Base-by-base conservation (phyloP, 2,113 vertebrate genomes). In the Calidris pygmaea region DNA sequence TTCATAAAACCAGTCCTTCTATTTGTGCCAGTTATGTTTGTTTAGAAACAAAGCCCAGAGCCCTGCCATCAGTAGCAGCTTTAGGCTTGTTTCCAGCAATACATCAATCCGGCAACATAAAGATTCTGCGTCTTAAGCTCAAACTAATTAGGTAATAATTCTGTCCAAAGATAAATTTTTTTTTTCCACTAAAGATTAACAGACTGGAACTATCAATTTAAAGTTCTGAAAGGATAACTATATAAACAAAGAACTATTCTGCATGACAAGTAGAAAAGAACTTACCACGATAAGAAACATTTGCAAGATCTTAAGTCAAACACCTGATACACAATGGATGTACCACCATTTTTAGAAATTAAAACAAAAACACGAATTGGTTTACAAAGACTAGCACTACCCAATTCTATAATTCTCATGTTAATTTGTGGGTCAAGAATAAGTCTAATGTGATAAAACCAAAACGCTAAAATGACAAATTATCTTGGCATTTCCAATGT, bases 241-340 rank as follows among this genome's bases (percentile, higher is more conserved):
- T 9, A 29, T 34, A 35, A 79, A 24, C 4, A 62, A 39, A 35
- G 12, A 59, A 26, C 16, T 6, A 1, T 53, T 90, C 24, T 18
- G 19, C 5, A 52, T 58, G 16, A 52, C 35, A 73, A 39, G 10
- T 22, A 73, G 35, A 48, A 72, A 77, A 56, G 14, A 48, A 11
- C 20, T 73, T 68, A 47, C 2, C 2, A 22, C 0, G 0, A 1
- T 34, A 58, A 45, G 52, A 78, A 89, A 29, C 9, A 35, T 22
- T 7, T 35, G 24, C 20, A 74, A 73, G 10, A 62, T 34, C 32
- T 34, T 32, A 41, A 68, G 10, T 62, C 6, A 77, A 89, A 70
- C 11, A 87, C 7, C 16, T 37, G 50, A 60, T 63, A 66, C 3
- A 59, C 4, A 21, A 27, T 11, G 7, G 14, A 47, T 4, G 3